Evolutionary conservation across 2,888 invertebrate species (phyloP).

Genomic region (Acanthacorydalis orientalis): DNA sequence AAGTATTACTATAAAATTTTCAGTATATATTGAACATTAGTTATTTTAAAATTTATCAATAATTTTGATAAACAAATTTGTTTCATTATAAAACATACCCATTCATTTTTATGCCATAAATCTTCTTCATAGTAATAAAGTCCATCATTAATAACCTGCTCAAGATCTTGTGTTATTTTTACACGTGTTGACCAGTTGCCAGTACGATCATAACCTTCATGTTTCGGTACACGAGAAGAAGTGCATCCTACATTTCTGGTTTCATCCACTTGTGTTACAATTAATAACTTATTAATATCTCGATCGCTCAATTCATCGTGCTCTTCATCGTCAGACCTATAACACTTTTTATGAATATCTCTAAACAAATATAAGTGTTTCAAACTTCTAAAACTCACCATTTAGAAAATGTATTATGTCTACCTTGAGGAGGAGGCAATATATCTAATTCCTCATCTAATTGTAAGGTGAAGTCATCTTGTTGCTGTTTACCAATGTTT

Average conservation of each 20-base stretch:
- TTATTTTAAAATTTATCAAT: background rate
- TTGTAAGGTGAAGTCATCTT: slow-evolving; percentile 88
- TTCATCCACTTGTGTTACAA: slow-evolving; percentile 53
- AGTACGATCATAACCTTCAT: slow-evolving; percentile 79
- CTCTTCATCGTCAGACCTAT: slow-evolving; percentile 51
- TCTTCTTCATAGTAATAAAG: slow-evolving; percentile 91
- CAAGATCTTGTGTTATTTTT: slow-evolving; percentile 88
- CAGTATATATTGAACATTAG: background rate
- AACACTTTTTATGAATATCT: background rate
- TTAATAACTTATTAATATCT: slow-evolving; percentile 84
- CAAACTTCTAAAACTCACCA: slow-evolving; percentile 31
- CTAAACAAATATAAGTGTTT: background rate
- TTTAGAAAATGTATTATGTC: slow-evolving; percentile 67
- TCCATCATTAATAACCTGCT: slow-evolving; percentile 94
- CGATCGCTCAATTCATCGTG: slow-evolving; percentile 84
- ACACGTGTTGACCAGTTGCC: slow-evolving; percentile 80
- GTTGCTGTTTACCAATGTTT: slow-evolving; percentile 14
- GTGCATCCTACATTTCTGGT: slow-evolving; percentile 15
- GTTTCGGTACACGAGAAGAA: slow-evolving; percentile 47
- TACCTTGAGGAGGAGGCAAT: slow-evolving; percentile 49
- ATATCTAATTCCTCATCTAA: slow-evolving; percentile 87
- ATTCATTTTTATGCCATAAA: slow-evolving; percentile 55
- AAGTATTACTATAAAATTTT: no score
- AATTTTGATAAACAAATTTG: background rate
- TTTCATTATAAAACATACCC: slow-evolving; percentile 19